Percentiles rank a stretch among this genome's conserved stretches.
Conservation (phyloP, 2,113 vertebrate species). For the Solea senegalensis region DNA sequence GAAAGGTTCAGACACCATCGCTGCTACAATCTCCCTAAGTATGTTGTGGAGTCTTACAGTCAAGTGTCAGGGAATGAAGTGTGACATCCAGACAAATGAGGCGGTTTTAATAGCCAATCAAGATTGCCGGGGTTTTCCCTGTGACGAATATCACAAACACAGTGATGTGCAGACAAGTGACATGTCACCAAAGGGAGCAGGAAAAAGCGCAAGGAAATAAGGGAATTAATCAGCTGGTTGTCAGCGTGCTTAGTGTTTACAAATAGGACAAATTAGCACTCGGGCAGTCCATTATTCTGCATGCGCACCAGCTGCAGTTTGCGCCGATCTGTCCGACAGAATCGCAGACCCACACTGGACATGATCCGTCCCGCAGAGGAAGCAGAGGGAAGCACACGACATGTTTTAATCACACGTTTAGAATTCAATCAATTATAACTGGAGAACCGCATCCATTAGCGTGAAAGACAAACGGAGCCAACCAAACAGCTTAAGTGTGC, state of each 20-base stretch:
- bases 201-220: background rate
- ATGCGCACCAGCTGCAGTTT: constrained; percentile 12
- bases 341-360: constrained; percentile 27
- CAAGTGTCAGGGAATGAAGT: constrained; percentile 41
- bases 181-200: background rate
- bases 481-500: background rate
- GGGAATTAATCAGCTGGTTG: too few species aligned
- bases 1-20: background rate
- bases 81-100: constrained; percentile 26
- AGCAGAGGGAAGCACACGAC: constrained; percentile 17
- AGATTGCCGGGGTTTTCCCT: constrained; percentile 28
- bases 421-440: constrained; percentile 50
- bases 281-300: constrained; percentile 35
- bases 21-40: too few species aligned
- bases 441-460: constrained; percentile 45
- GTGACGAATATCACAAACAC: constrained; percentile 25
- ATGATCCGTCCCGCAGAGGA: constrained; percentile 38
- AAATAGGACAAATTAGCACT: too few species aligned
- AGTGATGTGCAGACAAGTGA: constrained; percentile 10
- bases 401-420: constrained; percentile 52
- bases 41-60: constrained; percentile 7
- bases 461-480: constrained; percentile 3
- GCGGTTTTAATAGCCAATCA: constrained; percentile 45
- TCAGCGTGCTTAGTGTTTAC: too few species aligned
- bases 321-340: constrained; percentile 27